Percentiles rank a stretch among this genome's conserved stretches.
Conservation (phyloP, 2,113 vertebrate species). For the Notechis scutatus region DNA sequence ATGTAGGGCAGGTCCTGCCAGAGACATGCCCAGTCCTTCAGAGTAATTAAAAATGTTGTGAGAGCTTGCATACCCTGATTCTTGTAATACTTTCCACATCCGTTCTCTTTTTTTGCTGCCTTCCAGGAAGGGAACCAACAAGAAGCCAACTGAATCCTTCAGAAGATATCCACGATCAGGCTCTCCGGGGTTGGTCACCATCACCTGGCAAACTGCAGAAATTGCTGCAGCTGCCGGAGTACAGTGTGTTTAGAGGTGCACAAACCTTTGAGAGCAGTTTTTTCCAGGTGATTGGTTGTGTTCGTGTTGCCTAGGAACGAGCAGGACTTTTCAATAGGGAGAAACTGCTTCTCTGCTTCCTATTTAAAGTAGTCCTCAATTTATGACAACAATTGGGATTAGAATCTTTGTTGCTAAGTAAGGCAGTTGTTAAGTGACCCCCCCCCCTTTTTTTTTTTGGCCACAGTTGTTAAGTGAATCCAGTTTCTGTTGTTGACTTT, state of each 20-base stretch:
- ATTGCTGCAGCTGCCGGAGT: conserved; percentile 12
- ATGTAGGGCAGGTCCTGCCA: neutral
- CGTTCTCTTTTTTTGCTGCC: neutral
- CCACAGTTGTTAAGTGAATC: neutral
- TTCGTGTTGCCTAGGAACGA: neutral
- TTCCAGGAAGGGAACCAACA: neutral
- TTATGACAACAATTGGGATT: neutral
- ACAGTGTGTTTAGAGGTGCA: neutral
- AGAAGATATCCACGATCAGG: neutral
- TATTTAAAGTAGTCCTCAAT: neutral
- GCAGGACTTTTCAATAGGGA: neutral
- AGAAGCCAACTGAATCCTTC: neutral
- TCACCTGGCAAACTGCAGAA: conserved; percentile 7
- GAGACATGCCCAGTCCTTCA: neutral
- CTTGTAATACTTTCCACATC: neutral
- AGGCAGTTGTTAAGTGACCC: neutral
- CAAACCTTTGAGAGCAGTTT: conserved; percentile 30
- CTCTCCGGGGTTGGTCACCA: neutral
- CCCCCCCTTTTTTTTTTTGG: too few species aligned
- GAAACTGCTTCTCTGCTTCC: neutral
- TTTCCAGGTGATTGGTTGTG: conserved; percentile 12
- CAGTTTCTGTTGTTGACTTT: too few species aligned
- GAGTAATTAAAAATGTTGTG: neutral
- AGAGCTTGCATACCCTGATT: neutral
- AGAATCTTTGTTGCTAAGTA: neutral